A percentile compares a stretch with the other conserved stretches of the same genome.
phyloP scores from a whole-genome alignment of 2,888 invertebrate species.

The Tenthredo notha region DNA sequence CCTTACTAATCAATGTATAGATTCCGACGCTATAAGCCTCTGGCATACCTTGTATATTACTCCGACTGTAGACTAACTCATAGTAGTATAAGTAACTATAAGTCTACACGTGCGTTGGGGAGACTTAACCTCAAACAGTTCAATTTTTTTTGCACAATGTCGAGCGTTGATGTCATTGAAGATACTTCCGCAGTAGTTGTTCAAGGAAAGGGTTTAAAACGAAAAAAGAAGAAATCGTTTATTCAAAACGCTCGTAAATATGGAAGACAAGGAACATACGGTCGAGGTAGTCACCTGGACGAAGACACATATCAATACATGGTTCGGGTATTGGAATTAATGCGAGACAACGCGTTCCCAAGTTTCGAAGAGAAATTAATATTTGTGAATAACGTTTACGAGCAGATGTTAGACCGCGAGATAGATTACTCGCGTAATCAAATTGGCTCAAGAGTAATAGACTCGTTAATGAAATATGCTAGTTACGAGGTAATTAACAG shows the following conservation, averaged over 20 bases:
- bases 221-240: constrained; percentile 84
- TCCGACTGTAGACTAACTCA: not conserved
- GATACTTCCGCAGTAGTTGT: not conserved
- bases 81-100: not conserved
- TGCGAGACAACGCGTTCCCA: constrained; percentile 84
- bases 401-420: constrained; percentile 86
- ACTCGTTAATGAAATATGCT: constrained; percentile 86
- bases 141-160: not conserved
- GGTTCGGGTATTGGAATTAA: constrained; percentile 86
- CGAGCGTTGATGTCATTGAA: not conserved
- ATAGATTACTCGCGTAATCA: constrained; percentile 89
- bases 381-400: constrained; percentile 88
- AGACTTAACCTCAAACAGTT: constrained; percentile 23
- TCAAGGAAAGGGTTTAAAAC: constrained; percentile 76
- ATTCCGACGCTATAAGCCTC: not conserved
- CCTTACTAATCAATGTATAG: not conserved
- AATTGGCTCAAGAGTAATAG: constrained; percentile 88
- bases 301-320: constrained; percentile 89
- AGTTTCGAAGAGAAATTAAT: constrained; percentile 86
- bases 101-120: not conserved
- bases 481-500: constrained; percentile 83
- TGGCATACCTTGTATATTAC: not conserved
- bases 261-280: constrained; percentile 86
- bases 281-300: constrained; percentile 86
- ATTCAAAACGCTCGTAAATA: constrained; percentile 88